Conservation (phyloP, 2,797 vertebrate species). For the Heliangelus exortis region DNA sequence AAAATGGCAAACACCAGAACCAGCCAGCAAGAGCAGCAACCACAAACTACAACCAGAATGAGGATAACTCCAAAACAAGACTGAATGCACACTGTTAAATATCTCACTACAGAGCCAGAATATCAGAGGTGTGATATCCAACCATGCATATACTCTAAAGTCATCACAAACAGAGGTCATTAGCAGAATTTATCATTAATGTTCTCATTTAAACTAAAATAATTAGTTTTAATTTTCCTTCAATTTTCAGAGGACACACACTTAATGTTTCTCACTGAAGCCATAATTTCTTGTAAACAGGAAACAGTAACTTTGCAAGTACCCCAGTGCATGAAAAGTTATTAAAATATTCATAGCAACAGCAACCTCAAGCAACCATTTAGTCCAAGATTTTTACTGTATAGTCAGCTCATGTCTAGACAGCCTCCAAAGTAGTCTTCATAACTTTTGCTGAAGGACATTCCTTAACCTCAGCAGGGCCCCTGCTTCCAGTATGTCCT, state of each 20-base stretch:
- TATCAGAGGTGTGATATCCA: not conserved
- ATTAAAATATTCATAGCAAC: not conserved
- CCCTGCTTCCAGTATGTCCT: fast-evolving
- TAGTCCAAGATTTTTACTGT: not conserved
- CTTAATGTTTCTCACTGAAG: not conserved
- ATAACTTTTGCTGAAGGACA: not conserved
- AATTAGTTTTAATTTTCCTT: not conserved
- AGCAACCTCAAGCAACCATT: not conserved
- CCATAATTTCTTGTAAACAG: not conserved
- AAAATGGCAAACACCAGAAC: not conserved
- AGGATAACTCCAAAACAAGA: not conserved
- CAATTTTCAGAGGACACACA: not conserved
- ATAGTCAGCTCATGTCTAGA: not conserved
- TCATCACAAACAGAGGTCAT: not conserved
- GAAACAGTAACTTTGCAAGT: not conserved
- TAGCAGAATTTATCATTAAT: not conserved
- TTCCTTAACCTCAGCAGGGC: not conserved
- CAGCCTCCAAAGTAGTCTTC: not conserved
- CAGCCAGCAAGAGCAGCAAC: not conserved
- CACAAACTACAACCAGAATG: not conserved
- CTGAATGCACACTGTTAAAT: not conserved
- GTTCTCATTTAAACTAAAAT: not conserved
- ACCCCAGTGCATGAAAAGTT: not conserved
- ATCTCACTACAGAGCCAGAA: not conserved
- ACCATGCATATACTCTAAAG: not conserved